A percentile compares a stretch with the other conserved stretches of the same genome.
phyloP scores from a whole-genome alignment of 2,797 vertebrate genomes.

The Phylloscopus collybita region DNA sequence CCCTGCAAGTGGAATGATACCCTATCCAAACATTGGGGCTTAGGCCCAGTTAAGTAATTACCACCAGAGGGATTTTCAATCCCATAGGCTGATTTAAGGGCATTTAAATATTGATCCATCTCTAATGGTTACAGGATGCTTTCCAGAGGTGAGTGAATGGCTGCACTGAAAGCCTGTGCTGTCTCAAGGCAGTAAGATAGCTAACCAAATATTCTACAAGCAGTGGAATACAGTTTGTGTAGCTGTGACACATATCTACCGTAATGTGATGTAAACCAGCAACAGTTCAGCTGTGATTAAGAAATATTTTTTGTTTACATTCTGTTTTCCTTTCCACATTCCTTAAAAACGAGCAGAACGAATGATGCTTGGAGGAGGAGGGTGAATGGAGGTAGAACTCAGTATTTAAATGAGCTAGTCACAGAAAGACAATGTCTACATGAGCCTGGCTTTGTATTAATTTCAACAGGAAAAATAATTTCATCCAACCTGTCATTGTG shows the following conservation, averaged over 20 bases:
- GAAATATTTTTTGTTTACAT: not conserved
- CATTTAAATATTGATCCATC: not conserved
- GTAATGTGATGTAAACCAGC: not conserved
- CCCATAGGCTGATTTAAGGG: not conserved
- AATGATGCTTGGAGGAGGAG: not conserved
- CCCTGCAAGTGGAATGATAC: not conserved
- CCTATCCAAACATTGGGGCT: not conserved
- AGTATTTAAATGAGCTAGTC: not conserved
- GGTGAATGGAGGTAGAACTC: not conserved
- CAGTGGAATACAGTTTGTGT: not conserved
- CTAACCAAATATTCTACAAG: not conserved
- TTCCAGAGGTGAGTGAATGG: not conserved
- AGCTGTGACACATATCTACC: not conserved
- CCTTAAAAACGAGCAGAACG: not conserved
- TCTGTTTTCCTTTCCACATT: not conserved
- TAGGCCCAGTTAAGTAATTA: not conserved
- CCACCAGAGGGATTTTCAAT: not conserved
- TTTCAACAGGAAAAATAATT: constrained; percentile 33
- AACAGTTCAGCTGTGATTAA: not conserved
- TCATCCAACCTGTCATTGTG: not conserved
- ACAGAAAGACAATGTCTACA: not conserved
- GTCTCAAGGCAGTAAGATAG: not conserved
- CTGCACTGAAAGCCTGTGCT: not conserved
- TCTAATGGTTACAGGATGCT: not conserved
- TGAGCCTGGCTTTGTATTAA: constrained; percentile 4